Evolutionary conservation across 2,797 vertebrate genomes (phyloP).

Genomic region (Rhinella marina): DNA sequence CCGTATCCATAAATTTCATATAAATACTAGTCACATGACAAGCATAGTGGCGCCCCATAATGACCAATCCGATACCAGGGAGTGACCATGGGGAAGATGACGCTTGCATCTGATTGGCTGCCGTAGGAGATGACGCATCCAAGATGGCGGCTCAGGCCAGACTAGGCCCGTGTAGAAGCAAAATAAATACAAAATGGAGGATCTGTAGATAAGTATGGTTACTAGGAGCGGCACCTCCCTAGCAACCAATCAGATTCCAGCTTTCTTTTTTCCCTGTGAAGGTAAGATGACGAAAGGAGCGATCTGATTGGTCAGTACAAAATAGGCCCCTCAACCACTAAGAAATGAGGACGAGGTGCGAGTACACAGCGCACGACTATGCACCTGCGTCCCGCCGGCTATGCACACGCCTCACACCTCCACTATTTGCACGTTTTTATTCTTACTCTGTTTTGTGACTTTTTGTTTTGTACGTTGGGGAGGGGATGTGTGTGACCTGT

Average conservation of each 20-base stretch:
- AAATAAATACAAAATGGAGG: background rate
- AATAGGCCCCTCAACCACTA: background rate
- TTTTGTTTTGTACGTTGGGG: constrained; percentile 58
- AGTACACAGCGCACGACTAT: constrained; percentile 37
- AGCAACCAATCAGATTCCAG: background rate
- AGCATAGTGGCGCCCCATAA: background rate
- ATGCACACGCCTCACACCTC: constrained; percentile 50
- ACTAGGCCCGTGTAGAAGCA: background rate
- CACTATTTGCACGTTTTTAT: constrained; percentile 57
- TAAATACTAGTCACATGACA: background rate
- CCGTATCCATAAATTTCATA: background rate
- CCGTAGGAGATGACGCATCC: background rate
- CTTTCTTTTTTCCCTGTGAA: background rate
- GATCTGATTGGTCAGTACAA: background rate
- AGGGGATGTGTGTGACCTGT: constrained; percentile 50
- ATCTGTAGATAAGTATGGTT: background rate
- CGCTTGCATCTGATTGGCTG: background rate
- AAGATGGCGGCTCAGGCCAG: background rate
- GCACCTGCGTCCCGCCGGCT: constrained; percentile 54
- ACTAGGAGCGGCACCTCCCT: background rate
- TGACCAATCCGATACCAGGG: background rate
- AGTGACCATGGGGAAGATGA: background rate
- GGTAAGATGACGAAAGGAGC: background rate
- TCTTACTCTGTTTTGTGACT: constrained; percentile 56
- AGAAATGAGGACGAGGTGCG: background rate